Conservation (phyloP, 2,888 invertebrate genomes). For the Augochlorella aurata region DNA sequence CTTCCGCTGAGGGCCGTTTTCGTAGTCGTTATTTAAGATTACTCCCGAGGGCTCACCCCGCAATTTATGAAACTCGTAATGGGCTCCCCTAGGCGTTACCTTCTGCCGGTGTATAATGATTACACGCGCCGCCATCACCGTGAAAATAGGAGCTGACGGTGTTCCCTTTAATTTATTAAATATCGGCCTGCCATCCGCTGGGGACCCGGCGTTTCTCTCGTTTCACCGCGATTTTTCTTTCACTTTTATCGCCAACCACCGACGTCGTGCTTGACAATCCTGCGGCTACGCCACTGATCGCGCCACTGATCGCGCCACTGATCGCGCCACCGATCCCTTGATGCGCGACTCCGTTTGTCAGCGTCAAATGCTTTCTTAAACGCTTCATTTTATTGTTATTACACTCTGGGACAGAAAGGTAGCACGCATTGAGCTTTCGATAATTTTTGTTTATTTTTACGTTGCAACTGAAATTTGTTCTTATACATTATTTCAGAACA, state of each 20-base stretch:
- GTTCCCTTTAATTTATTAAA: conserved; percentile 41
- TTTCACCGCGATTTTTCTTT: neutral
- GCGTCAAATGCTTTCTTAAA: neutral
- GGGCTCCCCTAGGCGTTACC: conserved; percentile 63
- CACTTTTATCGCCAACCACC: neutral
- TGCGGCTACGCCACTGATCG: neutral
- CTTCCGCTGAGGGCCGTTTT: conserved; percentile 61
- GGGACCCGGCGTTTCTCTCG: neutral
- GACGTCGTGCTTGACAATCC: neutral
- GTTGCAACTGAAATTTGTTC: no score
- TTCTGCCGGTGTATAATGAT: conserved; percentile 63
- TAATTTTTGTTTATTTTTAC: no score
- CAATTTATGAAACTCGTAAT: conserved; percentile 69
- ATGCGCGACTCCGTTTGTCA: neutral
- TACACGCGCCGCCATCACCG: conserved; percentile 50
- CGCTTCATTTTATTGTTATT: no score
- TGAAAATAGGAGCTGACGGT: conserved; percentile 42
- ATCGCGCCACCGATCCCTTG: neutral
- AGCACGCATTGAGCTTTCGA: no score
- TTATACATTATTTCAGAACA: no score
- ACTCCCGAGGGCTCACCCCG: conserved; percentile 52
- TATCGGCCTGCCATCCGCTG: conserved; percentile 24
- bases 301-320: neutral
- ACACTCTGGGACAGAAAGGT: no score
- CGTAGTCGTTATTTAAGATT: conserved; percentile 69